phyloP scores from a whole-genome alignment of 2,797 vertebrate genomes.

The Chaenodraco wilsoni region DNA sequence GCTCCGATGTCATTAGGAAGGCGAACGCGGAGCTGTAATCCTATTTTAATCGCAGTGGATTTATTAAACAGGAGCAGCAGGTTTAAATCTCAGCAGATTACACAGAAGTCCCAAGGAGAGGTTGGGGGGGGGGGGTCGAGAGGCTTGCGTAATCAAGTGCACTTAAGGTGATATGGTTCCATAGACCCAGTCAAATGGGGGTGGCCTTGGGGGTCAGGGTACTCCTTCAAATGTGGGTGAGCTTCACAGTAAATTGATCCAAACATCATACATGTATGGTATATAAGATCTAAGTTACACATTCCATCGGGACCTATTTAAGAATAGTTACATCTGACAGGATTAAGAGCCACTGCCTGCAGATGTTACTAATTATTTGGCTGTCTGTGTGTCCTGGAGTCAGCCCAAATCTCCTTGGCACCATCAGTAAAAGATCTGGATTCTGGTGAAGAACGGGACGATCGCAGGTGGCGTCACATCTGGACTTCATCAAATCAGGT shows the following conservation, averaged over 20 bases:
- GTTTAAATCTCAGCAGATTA: constrained; percentile 86
- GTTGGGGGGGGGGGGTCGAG: constrained; percentile 37
- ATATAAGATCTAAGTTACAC: constrained; percentile 29
- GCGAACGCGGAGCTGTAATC: constrained; percentile 79
- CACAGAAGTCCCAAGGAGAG: constrained; percentile 77
- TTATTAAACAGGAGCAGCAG: constrained; percentile 86
- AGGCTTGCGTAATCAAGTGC: constrained; percentile 75
- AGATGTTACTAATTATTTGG: constrained; percentile 66
- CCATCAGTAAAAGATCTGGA: constrained; percentile 29
- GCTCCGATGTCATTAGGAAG: constrained; percentile 72
- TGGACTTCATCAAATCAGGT: constrained; percentile 66
- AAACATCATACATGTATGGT: background rate
- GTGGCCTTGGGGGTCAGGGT: background rate
- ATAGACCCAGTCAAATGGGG: constrained; percentile 2
- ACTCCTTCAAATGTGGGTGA: constrained; percentile 3
- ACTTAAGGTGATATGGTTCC: constrained; percentile 75
- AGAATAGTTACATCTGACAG: constrained; percentile 55
- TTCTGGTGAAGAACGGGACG: constrained; percentile 50
- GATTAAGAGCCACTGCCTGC: constrained; percentile 45
- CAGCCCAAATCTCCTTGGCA: constrained; percentile 45
- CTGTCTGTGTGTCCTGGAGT: constrained; percentile 23
- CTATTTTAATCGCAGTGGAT: constrained; percentile 84
- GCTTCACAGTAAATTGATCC: background rate
- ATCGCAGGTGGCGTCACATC: constrained; percentile 55
- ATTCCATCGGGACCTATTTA: constrained; percentile 17